A percentile compares a stretch with the other conserved stretches of the same genome.
These are phyloP conservation scores for Carlito syrichta DNA, from an alignment of 2,113 vertebrate genomes.

Conservation along the genomic window DNA sequence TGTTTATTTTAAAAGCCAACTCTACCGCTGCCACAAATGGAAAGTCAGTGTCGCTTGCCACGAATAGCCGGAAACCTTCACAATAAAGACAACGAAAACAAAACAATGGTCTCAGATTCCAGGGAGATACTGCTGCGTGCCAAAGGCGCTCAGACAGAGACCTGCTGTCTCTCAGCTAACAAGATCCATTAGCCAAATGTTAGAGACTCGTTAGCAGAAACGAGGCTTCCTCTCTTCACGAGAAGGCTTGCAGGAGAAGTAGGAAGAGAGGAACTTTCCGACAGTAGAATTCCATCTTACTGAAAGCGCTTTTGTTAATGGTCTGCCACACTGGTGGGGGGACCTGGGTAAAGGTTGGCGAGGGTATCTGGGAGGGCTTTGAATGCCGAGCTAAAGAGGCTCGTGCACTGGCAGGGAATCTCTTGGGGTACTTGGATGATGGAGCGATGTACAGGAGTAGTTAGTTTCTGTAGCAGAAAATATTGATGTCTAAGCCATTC, in stretches of 20 bases:
- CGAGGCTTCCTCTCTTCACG: background rate
- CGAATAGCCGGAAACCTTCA: background rate
- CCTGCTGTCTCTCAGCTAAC: background rate
- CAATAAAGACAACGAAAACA: background rate
- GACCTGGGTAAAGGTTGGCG: background rate
- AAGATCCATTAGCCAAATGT: background rate
- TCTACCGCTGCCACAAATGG: background rate
- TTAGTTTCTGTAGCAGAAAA: background rate
- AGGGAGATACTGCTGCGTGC: background rate
- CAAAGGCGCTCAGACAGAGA: background rate
- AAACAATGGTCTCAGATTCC: background rate
- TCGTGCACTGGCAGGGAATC: rapidly evolving
- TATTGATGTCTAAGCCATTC: background rate
- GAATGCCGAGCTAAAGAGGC: background rate
- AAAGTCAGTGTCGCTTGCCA: background rate
- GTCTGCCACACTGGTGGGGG: rapidly evolving
- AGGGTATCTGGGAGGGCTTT: background rate
- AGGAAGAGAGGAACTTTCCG: background rate
- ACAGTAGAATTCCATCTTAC: background rate
- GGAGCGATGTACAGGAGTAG: background rate
- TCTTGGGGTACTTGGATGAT: background rate
- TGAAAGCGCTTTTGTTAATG: too few species aligned
- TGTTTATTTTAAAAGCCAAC: background rate
- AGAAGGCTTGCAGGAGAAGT: background rate
- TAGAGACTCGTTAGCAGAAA: background rate